Evolutionary conservation across 2,888 invertebrate genomes (phyloP).

Genomic region (Cantharis nigra): DNA sequence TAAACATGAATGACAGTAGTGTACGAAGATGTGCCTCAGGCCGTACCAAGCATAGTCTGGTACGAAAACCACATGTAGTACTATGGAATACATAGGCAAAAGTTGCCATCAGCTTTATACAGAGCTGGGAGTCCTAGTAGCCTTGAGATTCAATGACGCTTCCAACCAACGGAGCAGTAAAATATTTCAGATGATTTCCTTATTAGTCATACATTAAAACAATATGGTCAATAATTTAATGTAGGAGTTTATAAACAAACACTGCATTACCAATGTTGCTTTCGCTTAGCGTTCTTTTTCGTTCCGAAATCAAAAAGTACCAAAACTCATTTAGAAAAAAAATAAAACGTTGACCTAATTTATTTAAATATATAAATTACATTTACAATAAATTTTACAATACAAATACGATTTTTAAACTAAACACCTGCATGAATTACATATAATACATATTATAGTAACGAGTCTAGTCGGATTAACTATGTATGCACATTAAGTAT

Average conservation of each 20-base stretch:
- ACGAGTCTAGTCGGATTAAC: background rate
- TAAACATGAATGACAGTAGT: background rate
- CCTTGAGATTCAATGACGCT: constrained; percentile 24
- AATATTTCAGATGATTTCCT: background rate
- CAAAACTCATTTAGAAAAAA: background rate
- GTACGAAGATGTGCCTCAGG: constrained; percentile 13
- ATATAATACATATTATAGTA: background rate
- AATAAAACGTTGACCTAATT: background rate
- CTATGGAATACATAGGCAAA: constrained; percentile 36
- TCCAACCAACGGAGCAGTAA: constrained; percentile 1
- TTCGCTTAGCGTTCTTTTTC: background rate
- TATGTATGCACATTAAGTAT: background rate
- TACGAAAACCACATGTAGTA: constrained; percentile 32
- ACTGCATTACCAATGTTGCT: background rate
- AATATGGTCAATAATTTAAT: background rate
- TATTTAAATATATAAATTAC: background rate
- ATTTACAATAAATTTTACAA: background rate
- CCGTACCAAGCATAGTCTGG: constrained; percentile 38
- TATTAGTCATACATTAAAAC: background rate
- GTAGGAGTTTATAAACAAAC: background rate
- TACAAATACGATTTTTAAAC: background rate
- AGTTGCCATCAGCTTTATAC: constrained; percentile 27
- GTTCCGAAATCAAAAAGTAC: background rate
- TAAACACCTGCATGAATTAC: background rate
- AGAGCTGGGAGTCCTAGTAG: constrained; percentile 19